Conservation (phyloP, 2,797 vertebrate genomes). For the Threskiornis aethiopicus region DNA sequence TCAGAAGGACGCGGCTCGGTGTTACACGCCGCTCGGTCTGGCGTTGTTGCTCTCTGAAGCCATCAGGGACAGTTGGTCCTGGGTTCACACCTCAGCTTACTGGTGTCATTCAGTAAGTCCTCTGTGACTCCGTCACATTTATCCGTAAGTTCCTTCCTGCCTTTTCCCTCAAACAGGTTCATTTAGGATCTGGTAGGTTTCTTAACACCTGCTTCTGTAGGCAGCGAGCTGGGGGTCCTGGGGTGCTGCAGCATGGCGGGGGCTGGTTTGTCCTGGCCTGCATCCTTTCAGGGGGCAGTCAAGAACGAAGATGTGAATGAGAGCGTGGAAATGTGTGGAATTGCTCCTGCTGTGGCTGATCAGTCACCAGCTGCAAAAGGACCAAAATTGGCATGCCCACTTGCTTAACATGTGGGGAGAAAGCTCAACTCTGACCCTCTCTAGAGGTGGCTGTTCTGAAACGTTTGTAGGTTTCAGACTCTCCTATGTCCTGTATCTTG, state of each 20-base stretch:
- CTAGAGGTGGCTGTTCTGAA: not conserved
- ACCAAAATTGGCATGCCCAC: accelerated
- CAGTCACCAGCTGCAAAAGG: not conserved
- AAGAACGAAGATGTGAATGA: not conserved
- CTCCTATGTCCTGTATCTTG: not conserved
- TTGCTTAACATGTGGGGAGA: accelerated
- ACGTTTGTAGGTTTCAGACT: not conserved
- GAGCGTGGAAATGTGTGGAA: not conserved
- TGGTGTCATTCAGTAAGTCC: accelerated
- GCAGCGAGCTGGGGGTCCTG: accelerated
- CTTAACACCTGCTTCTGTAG: not conserved
- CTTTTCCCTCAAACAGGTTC: not conserved
- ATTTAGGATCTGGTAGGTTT: not conserved
- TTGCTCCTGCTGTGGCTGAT: not conserved
- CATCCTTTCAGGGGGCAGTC: not conserved
- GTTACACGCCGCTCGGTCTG: accelerated
- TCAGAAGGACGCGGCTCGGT: accelerated
- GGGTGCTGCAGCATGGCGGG: accelerated
- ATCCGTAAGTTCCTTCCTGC: accelerated
- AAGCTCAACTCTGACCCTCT: not conserved
- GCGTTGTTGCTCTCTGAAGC: not conserved
- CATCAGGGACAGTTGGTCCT: accelerated
- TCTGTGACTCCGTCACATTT: accelerated
- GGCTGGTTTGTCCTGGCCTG: not conserved
- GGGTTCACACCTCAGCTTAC: not conserved